phyloP scores from a whole-genome alignment of 2,797 vertebrate species.

The Hyperoplus immaculatus region DNA sequence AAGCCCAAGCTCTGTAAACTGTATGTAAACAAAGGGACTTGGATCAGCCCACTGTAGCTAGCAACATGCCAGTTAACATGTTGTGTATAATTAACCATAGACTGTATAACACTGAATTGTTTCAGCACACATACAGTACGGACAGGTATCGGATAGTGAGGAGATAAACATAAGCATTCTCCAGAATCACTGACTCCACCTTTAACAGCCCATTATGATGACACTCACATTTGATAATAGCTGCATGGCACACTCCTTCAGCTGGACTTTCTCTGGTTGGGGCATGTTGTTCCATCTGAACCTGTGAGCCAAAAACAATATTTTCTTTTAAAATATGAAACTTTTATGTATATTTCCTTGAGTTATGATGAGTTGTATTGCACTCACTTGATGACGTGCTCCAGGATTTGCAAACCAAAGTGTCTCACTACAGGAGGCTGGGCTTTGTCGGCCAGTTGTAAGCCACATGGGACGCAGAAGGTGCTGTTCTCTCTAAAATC shows the following conservation, averaged over 20 bases:
- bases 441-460: constrained; percentile 93
- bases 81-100: no score
- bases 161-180: no score
- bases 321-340: background rate
- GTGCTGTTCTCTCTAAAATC: constrained; percentile 97
- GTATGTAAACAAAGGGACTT: no score
- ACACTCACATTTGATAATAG: constrained; percentile 91
- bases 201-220: background rate
- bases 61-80: no score
- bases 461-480: constrained; percentile 93
- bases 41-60: no score
- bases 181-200: no score
- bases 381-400: constrained; percentile 98
- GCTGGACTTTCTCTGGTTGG: constrained; percentile 91
- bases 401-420: constrained; percentile 97
- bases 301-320: constrained; percentile 72
- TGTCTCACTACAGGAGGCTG: constrained; percentile 94
- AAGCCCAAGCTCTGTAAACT: no score
- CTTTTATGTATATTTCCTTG: background rate
- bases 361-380: background rate
- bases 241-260: constrained; percentile 96
- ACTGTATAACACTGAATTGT: background rate
- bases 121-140: no score
- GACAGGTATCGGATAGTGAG: no score
- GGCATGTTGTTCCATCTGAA: constrained; percentile 97